Evolutionary conservation across 1,140 invertebrate species (phyloP).

Genomic region (Aphelinus certus): DNA sequence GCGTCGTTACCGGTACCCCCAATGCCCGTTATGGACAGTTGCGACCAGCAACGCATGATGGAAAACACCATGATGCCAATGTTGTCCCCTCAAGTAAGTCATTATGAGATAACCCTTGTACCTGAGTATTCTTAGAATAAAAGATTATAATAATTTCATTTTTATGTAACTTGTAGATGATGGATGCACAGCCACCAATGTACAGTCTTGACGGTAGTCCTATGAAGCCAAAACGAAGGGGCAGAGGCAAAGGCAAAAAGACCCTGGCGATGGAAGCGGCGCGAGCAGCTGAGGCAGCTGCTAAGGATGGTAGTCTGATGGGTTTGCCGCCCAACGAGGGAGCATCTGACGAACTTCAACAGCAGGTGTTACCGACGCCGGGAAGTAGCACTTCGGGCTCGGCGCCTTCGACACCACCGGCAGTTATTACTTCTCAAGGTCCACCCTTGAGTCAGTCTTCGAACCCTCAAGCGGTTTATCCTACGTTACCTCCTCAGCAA

Average conservation of each 20-base stretch:
- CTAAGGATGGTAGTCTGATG: conserved; percentile 50
- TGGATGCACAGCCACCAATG: conserved; percentile 50
- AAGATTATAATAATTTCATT: background rate
- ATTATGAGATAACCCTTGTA: background rate
- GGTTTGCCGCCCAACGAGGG: conserved; percentile 49
- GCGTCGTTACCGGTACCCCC: conserved; percentile 39
- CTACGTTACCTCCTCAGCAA: conserved; percentile 50
- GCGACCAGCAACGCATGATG: conserved; percentile 24
- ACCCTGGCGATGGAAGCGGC: conserved; percentile 66
- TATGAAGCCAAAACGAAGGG: conserved; percentile 64
- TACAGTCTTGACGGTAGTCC: conserved; percentile 59
- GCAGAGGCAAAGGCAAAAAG: conserved; percentile 69
- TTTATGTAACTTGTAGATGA: conserved; percentile 22
- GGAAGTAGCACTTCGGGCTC: conserved; percentile 63
- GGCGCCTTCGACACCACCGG: conserved; percentile 60
- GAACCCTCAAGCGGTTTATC: conserved; percentile 56
- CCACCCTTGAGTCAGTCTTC: conserved; percentile 44
- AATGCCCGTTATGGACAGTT: conserved; percentile 5
- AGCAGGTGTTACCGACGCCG: conserved; percentile 58
- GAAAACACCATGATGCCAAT: conserved; percentile 31
- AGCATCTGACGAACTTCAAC: conserved; percentile 54
- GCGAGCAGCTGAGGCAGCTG: conserved; percentile 60
- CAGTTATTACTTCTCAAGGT: conserved; percentile 43
- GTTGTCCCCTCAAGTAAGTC: conserved; percentile 32
- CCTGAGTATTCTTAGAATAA: background rate